phyloP scores from a whole-genome alignment of 2,113 vertebrate genomes.

The Ranitomeya imitator region DNA sequence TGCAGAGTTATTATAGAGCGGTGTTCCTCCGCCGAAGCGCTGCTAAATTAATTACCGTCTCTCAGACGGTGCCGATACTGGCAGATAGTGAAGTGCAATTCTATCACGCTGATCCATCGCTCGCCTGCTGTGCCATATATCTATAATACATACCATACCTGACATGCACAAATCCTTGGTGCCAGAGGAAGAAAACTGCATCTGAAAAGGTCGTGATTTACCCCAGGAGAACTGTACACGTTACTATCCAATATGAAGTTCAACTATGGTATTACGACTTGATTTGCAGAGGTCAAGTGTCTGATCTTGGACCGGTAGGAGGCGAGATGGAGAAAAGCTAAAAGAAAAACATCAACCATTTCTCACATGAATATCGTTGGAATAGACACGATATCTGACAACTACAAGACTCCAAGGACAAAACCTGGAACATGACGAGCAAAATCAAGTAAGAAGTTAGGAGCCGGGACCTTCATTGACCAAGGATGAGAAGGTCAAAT shows the following conservation, averaged over 20 bases:
- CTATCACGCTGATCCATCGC: not conserved
- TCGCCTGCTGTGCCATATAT: not conserved
- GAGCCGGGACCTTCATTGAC: too few relatives aligned
- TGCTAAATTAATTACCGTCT: not conserved
- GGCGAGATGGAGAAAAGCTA: too few relatives aligned
- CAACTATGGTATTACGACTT: not conserved
- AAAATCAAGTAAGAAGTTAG: too few relatives aligned
- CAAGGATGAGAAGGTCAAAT: too few relatives aligned
- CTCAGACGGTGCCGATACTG: not conserved
- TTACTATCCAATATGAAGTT: not conserved
- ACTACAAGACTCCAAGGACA: too few relatives aligned
- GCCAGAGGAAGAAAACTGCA: too few relatives aligned
- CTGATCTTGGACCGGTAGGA: too few relatives aligned
- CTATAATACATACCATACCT: not conserved
- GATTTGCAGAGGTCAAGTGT: too few relatives aligned
- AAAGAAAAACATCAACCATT: too few relatives aligned
- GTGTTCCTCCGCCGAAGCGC: not conserved
- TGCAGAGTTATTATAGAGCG: constrained; percentile 11
- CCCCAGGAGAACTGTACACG: not conserved
- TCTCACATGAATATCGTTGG: too few relatives aligned
- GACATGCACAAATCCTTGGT: not conserved
- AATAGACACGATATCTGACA: too few relatives aligned
- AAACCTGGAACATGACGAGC: too few relatives aligned
- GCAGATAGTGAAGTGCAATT: not conserved
- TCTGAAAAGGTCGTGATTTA: not conserved